Base-by-base conservation (phyloP, 1,140 invertebrate genomes). In the Calephelis nemesis region DNA sequence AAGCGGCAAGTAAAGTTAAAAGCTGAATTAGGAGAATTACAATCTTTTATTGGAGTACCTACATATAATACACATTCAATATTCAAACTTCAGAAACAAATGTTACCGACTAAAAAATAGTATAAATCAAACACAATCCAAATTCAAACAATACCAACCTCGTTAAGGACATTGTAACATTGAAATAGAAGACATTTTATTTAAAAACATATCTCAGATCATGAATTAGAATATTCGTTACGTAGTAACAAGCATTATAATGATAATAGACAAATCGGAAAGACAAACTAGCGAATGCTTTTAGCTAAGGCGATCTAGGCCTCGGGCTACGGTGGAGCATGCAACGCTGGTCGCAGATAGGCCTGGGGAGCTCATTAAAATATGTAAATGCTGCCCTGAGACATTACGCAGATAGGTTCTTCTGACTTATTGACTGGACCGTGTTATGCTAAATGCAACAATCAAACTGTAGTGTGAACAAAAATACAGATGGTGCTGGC, bases 351-450 rank as follows among this genome's bases (percentile, higher is more conserved):
- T 58, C 30, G 73, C 42, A 83, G 85, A 87, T 87, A 87, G 84
- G 81, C 76, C 76, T 69, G 77, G 76, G 69, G 70, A 77, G 82
- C 86, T 90, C 88, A 90, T 90, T 90, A 90, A 90, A 89, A 90
- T 90, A 90, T 90, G 85, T 89, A 90, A 90, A 90, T 88, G 79
- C 72, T 70, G 70, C 74, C 65, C 76, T 73, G 75, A 88, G 85
- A 83, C 88, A 90, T 90, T 90, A 90, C 86, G 84, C 77, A 86
- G 88, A 90, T 88, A 88, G 86, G 83, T 87, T 83, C 86, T 84
- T 85, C 88, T 90, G 88, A 90, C 88, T 90, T 88, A 90, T 90
- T 90, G 88, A 87, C 86, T 88, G 85, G 84, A 84, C 70, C 66
- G 78, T 67, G 54, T 76, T 77, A 80, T 81, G 71, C 75, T 30